phyloP scores from a whole-genome alignment of 2,888 invertebrate genomes.

The Synanthedon tipuliformis region DNA sequence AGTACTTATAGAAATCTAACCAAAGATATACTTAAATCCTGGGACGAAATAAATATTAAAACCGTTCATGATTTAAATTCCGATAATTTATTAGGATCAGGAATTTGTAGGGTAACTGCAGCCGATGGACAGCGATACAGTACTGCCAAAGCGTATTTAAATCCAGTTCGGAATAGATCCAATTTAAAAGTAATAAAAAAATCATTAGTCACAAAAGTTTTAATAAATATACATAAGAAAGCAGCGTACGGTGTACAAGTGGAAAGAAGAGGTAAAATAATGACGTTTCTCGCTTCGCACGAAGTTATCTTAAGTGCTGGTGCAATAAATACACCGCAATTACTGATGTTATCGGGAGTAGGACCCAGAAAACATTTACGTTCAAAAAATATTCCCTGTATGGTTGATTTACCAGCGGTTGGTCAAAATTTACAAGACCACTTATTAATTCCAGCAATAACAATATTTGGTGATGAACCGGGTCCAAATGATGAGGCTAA shows the following conservation, averaged over 20 bases:
- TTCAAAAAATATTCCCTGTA: constrained; percentile 33
- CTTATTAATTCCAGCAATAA: constrained; percentile 31
- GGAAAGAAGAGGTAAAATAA: constrained; percentile 21
- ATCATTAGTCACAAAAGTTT: constrained; percentile 55
- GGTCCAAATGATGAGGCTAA: constrained; percentile 18
- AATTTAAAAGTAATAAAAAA: constrained; percentile 52
- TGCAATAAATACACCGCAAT: constrained; percentile 39
- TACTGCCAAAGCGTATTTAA: constrained; percentile 57
- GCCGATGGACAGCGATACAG: constrained; percentile 56
- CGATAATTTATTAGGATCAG: constrained; percentile 53
- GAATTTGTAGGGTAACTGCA: constrained; percentile 51
- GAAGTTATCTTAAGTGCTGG: constrained; percentile 48
- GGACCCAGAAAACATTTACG: constrained; percentile 39
- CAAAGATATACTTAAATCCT: constrained; percentile 34
- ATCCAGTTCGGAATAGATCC: constrained; percentile 18
- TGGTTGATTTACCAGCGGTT: constrained; percentile 50
- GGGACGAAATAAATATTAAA: constrained; percentile 49
- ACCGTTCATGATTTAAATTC: constrained; percentile 45
- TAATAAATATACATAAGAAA: constrained; percentile 49
- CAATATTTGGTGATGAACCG: constrained; percentile 33
- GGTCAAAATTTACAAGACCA: constrained; percentile 71
- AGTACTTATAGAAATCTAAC: constrained; percentile 36
- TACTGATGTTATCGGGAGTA: constrained; percentile 59
- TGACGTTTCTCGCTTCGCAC: constrained; percentile 24
- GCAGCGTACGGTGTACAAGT: constrained; percentile 45